Conservation (phyloP, 2,888 invertebrate genomes). For the Norana najaformis region DNA sequence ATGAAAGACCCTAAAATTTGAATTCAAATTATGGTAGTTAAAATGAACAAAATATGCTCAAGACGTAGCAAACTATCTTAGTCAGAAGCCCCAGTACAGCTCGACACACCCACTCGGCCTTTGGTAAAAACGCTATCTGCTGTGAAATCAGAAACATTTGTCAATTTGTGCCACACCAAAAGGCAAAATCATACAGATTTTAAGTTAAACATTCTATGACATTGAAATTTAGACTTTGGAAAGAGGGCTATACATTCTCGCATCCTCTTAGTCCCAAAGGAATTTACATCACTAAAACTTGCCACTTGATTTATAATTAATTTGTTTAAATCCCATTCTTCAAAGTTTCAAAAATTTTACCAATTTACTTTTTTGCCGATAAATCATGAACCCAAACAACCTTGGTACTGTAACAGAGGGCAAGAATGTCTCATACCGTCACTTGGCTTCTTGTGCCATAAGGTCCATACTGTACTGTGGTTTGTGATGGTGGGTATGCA, state of each 20-base stretch:
- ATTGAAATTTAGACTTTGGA: background rate
- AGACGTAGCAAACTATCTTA: background rate
- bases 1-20: background rate
- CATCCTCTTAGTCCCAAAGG: conserved; percentile 4
- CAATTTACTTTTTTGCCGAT: background rate
- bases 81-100: conserved; percentile 24
- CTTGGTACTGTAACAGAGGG: background rate
- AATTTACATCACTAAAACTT: background rate
- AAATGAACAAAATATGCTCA: background rate
- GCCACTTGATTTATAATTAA: background rate
- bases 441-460: conserved; percentile 21
- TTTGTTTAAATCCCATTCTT: background rate
- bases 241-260: conserved; percentile 13
- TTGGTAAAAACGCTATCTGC: conserved; percentile 5
- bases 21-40: background rate
- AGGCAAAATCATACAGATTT: conserved; percentile 7
- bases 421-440: conserved; percentile 25
- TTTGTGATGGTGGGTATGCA: conserved; percentile 27
- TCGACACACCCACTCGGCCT: background rate
- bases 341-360: background rate
- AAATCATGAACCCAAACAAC: conserved; percentile 2
- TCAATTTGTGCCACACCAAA: background rate
- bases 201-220: background rate
- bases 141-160: background rate
- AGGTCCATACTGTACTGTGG: conserved; percentile 27